Evolutionary conservation across 2,113 vertebrate species (phyloP).

Genomic region (Protomyctophum bolini): DNA sequence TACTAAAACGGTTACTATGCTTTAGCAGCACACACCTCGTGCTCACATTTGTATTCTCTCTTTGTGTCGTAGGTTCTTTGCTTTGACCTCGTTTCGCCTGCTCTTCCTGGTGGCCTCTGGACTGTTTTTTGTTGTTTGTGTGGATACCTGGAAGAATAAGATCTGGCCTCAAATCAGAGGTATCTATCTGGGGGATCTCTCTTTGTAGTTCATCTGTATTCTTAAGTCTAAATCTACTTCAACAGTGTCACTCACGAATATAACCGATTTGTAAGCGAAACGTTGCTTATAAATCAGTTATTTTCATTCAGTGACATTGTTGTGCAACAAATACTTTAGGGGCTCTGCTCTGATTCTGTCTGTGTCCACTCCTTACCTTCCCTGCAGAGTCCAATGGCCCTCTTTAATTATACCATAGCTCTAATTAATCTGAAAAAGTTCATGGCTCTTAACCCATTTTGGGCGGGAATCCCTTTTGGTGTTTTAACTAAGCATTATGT

Average conservation of each 20-base stretch:
- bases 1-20: no score
- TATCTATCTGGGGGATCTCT: slow-evolving; percentile 46
- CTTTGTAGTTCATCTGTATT: not conserved
- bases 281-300: no score
- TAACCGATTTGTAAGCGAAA: not conserved
- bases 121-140: slow-evolving; percentile 82
- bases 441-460: not conserved
- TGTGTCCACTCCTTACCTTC: not conserved
- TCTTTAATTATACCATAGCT: not conserved
- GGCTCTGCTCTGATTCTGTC: not conserved
- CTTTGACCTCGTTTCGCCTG: slow-evolving; percentile 88
- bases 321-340: not conserved
- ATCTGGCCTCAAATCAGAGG: slow-evolving; percentile 92
- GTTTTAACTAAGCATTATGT: no score
- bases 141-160: slow-evolving; percentile 90
- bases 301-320: not conserved
- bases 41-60: no score
- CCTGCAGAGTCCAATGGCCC: not conserved
- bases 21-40: no score
- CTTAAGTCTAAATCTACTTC: not conserved
- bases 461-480: no score
- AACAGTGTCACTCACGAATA: not conserved
- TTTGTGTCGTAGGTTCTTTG: slow-evolving; percentile 85
- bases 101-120: slow-evolving; percentile 86
- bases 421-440: not conserved